Evolutionary conservation across 2,888 invertebrate genomes (phyloP).

Genomic region (Lochmaea crataegi): DNA sequence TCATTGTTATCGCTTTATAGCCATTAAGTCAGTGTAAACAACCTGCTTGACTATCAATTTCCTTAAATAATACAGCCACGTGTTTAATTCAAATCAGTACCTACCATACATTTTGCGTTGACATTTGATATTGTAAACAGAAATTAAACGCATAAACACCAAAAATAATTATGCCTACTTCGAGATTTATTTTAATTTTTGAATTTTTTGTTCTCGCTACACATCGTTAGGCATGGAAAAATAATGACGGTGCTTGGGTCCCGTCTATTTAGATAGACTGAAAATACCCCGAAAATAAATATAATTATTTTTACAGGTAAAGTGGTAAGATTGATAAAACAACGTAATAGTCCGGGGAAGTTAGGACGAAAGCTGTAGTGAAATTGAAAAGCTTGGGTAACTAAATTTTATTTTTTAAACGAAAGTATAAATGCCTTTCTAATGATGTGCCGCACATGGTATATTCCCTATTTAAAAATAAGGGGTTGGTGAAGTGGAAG

Average conservation of each 20-base stretch:
- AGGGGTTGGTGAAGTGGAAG: too few species aligned
- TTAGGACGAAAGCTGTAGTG: too few species aligned
- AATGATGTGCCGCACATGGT: too few species aligned
- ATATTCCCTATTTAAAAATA: too few species aligned
- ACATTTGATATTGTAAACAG: background rate
- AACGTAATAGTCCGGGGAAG: too few species aligned
- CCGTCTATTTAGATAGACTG: background rate
- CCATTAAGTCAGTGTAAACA: background rate
- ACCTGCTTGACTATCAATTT: constrained; percentile 8
- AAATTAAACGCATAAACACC: background rate
- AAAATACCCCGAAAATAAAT: background rate
- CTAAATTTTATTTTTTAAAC: too few species aligned
- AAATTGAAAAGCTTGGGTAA: too few species aligned
- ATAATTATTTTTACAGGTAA: too few species aligned
- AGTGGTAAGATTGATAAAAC: too few species aligned
- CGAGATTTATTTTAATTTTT: constrained; percentile 7
- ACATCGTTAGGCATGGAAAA: background rate
- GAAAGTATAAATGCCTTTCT: too few species aligned
- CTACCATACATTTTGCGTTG: background rate
- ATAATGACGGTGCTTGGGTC: constrained; percentile 1
- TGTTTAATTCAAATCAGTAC: background rate
- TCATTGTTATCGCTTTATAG: constrained; percentile 2
- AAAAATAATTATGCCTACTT: constrained; percentile 6
- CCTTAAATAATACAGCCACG: constrained; percentile 6
- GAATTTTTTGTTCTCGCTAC: background rate